Base-by-base conservation (phyloP, 2,888 invertebrate genomes). In the Habroteleia sp. region DNA sequence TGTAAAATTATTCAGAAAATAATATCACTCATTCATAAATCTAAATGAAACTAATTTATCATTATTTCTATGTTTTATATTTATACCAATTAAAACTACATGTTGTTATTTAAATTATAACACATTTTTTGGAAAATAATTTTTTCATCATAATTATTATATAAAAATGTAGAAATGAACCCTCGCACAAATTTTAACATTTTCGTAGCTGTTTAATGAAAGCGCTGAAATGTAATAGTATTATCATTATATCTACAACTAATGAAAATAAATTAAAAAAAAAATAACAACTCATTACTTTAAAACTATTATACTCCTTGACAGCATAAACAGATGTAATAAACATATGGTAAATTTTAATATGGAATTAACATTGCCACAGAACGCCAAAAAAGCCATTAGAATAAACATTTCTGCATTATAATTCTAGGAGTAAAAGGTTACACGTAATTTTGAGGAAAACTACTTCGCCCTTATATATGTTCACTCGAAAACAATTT, bases 261-360 rank as follows among this genome's bases (percentile, higher is more conserved):
- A 71, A 71, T 62, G 62, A 71, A 71, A 46, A n/a, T 48, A 17
- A 62, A 16, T 23, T 31, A 46, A 56, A 63, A 63, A 63, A 63
- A 74, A 79, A 82, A 81, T 77, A 77, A 77, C 77, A 78, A 75
- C 79, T 77, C 54, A 78, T 76, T 80, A n/a, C 79, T 78, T 79
- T 76, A 76, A 68, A 73, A 63, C 50, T 74, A 79, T 82, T 72
- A 77, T 76, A 79, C 77, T 79, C 78, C 76, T 68, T 66, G 50
- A 52, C 76, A 71, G 66, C 35, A 76, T 77, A 77, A 81, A 77
- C 73, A 77, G 41, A 14, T 14, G 31, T n/a, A n/a, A n/a, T n/a
- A n/a, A 8, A 52, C 52, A 52, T 44, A 29, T 39, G 8, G 5
- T 37, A n/a, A 44, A 44, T 71, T 46, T 62, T 71, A 71, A 31